Evolutionary conservation across 2,113 vertebrate genomes (phyloP).

Genomic region (Sterrhoptilus dennistouni): DNA sequence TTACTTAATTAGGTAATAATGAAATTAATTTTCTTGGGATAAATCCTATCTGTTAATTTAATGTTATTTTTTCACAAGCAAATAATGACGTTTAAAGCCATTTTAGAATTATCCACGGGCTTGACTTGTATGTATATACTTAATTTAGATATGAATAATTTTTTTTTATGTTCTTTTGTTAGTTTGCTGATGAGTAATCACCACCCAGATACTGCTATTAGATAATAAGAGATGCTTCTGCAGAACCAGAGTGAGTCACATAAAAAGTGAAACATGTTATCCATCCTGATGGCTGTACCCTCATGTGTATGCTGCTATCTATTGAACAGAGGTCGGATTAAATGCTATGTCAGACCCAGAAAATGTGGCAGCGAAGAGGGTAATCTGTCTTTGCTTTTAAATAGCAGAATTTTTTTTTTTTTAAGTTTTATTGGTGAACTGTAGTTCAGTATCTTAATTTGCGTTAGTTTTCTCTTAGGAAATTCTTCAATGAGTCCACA

Average conservation of each 20-base stretch:
- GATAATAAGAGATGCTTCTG: not conserved
- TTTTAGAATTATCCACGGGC: not conserved
- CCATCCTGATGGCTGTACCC: not conserved
- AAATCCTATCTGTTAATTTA: not conserved
- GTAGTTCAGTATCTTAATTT: not conserved
- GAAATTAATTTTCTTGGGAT: not conserved
- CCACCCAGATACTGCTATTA: not conserved
- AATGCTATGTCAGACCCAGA: not conserved
- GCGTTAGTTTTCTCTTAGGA: not conserved
- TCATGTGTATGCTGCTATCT: not conserved
- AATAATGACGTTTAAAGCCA: not conserved
- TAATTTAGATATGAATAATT: not conserved
- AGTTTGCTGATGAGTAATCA: not conserved
- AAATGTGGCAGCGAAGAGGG: not conserved
- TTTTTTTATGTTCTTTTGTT: not conserved
- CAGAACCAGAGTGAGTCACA: not conserved
- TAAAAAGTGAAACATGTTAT: not conserved
- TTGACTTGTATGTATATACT: not conserved
- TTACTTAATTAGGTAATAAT: not conserved
- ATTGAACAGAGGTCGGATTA: not conserved
- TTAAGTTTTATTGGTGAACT: not conserved
- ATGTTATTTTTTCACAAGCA: not conserved
- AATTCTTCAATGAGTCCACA: not conserved
- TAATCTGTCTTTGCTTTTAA: not conserved
- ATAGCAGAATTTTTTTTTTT: not conserved